A percentile compares a stretch with the other conserved stretches of the same genome.
Evolutionary conservation across 2,797 vertebrate genomes (phyloP).

Genomic region (Acrocephalus scirpaceus): DNA sequence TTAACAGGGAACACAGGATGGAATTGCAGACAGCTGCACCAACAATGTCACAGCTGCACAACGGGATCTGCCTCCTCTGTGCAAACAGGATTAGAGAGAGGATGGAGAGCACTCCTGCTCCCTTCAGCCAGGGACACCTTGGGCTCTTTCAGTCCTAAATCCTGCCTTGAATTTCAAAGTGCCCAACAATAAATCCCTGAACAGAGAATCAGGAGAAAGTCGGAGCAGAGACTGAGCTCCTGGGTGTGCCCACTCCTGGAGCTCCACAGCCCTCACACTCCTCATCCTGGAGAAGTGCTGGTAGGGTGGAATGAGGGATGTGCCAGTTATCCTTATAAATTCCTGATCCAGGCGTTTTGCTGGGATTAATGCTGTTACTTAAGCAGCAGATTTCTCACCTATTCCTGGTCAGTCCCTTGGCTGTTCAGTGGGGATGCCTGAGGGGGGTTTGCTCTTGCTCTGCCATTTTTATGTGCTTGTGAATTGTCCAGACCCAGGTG

Average conservation of each 20-base stretch:
- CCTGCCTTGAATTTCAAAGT: background rate
- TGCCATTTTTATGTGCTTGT: background rate
- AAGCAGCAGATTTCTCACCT: background rate
- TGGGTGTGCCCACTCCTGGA: fast-evolving
- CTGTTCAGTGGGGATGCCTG: background rate
- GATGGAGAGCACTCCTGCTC: background rate
- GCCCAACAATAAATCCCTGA: background rate
- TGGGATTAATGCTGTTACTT: background rate
- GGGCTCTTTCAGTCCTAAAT: background rate
- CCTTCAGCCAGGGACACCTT: background rate
- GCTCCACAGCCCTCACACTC: background rate
- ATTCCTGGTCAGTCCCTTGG: background rate
- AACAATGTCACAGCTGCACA: background rate
- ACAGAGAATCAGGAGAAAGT: background rate
- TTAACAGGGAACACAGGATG: fast-evolving
- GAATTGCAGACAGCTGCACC: background rate
- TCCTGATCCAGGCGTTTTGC: background rate
- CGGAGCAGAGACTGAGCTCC: background rate
- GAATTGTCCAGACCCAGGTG: background rate
- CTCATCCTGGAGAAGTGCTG: background rate
- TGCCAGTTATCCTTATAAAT: background rate
- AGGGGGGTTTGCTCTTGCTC: background rate
- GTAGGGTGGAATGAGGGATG: background rate
- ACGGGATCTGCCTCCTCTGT: background rate
- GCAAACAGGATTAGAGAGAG: background rate